These are phyloP conservation scores for Micropoecilia bifurca DNA, from an alignment of 2,797 vertebrate genomes.

Conservation along the genomic window DNA sequence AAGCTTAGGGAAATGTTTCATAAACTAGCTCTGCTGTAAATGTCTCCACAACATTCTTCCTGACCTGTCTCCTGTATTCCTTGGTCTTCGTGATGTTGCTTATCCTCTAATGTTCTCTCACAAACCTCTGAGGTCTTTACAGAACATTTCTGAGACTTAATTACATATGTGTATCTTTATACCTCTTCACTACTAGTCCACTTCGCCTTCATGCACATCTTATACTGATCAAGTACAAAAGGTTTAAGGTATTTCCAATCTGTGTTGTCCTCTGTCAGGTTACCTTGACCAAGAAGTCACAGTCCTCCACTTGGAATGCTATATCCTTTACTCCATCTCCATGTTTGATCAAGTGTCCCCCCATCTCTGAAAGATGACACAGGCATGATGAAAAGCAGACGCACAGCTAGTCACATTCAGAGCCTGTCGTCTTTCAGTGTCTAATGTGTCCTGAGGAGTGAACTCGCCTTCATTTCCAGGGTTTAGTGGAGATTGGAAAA, in stretches of 20 bases:
- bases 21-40: not conserved
- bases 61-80: not conserved
- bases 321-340: constrained; percentile 86
- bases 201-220: not conserved
- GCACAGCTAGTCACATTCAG: not conserved
- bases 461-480: constrained; percentile 83
- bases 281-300: constrained; percentile 86
- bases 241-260: not conserved
- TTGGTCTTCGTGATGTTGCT: not conserved
- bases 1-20: not conserved
- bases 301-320: constrained; percentile 86
- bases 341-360: constrained; percentile 81
- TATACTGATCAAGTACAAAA: not conserved
- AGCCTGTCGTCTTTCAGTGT: not conserved
- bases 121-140: not conserved
- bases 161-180: not conserved
- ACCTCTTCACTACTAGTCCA: not conserved
- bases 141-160: not conserved
- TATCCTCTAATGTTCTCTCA: not conserved
- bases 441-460: not conserved
- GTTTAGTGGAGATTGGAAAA: constrained; percentile 82
- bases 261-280: not conserved
- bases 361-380: constrained; percentile 74
- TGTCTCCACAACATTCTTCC: not conserved
- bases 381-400: constrained; percentile 8